Percentiles rank a stretch among this genome's conserved stretches.
phyloP scores from a whole-genome alignment of 2,797 vertebrate genomes.

The Pseudomugil tenellus region DNA sequence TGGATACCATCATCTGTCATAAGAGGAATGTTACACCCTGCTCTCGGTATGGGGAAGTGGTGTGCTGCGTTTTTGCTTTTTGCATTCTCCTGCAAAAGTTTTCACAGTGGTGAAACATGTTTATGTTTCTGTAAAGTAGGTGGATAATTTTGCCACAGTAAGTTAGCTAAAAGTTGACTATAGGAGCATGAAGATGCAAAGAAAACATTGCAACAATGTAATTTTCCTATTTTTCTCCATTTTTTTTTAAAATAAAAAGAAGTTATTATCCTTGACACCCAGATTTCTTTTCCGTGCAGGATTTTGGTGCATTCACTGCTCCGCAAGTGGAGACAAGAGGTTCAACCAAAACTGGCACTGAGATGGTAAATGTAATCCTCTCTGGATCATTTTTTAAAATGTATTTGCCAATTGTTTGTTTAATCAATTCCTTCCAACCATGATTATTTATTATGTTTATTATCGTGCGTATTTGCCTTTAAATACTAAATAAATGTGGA shows the following conservation, averaged over 20 bases:
- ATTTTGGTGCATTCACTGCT: conserved; percentile 72
- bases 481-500: conserved; percentile 23
- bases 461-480: conserved; percentile 46
- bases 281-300: conserved; percentile 63
- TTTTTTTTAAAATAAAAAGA: conserved; percentile 7
- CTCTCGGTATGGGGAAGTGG: conserved; percentile 35
- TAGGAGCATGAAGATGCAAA: background rate
- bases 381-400: conserved; percentile 23
- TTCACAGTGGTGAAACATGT: conserved; percentile 31
- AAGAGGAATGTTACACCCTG: conserved; percentile 33
- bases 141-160: background rate
- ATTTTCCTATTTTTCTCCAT: conserved; percentile 29
- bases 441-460: conserved; percentile 24
- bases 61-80: background rate
- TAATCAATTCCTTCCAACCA: conserved; percentile 17
- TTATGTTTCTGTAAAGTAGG: conserved; percentile 21
- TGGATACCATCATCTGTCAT: background rate
- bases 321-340: conserved; percentile 62
- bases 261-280: conserved; percentile 24
- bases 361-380: conserved; percentile 64
- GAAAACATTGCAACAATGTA: conserved; percentile 8
- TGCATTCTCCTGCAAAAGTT: conserved; percentile 21
- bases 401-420: conserved; percentile 42
- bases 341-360: conserved; percentile 60
- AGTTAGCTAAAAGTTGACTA: background rate